Evolutionary conservation across 2,888 invertebrate species (phyloP).

Genomic region (Pterobdella sp.): DNA sequence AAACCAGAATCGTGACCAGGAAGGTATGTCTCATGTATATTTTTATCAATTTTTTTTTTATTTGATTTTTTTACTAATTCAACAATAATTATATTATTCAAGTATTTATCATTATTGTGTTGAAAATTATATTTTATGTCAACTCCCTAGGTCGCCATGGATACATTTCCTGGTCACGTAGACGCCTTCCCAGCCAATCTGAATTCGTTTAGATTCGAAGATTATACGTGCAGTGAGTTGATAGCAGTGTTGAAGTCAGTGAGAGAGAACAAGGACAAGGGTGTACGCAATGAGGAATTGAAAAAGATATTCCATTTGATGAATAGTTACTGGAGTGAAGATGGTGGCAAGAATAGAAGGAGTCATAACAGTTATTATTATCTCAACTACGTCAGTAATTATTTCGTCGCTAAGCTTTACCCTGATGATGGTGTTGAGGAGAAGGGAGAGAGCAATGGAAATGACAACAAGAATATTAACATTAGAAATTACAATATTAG

Average conservation of each 20-base stretch:
- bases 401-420: neutral
- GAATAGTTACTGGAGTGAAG: no score
- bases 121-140: neutral
- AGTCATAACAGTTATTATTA: neutral
- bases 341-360: constrained; percentile 31
- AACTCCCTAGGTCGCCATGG: constrained; percentile 33
- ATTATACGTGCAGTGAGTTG: constrained; percentile 44
- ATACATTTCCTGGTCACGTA: constrained; percentile 42
- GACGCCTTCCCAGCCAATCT: constrained; percentile 39
- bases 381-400: neutral
- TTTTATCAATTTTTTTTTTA: neutral
- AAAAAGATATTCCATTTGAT: no score
- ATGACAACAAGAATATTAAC: neutral
- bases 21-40: neutral
- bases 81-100: no score
- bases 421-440: neutral
- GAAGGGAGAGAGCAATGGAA: neutral
- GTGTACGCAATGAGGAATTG: neutral
- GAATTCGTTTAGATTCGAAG: constrained; percentile 24
- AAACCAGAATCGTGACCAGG: constrained; percentile 38
- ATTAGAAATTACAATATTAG: neutral
- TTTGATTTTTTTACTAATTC: neutral
- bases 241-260: constrained; percentile 27
- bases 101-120: no score
- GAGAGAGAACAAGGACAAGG: neutral